Conservation (phyloP, 2,888 invertebrate species). For the Pachydiplax longipennis region DNA sequence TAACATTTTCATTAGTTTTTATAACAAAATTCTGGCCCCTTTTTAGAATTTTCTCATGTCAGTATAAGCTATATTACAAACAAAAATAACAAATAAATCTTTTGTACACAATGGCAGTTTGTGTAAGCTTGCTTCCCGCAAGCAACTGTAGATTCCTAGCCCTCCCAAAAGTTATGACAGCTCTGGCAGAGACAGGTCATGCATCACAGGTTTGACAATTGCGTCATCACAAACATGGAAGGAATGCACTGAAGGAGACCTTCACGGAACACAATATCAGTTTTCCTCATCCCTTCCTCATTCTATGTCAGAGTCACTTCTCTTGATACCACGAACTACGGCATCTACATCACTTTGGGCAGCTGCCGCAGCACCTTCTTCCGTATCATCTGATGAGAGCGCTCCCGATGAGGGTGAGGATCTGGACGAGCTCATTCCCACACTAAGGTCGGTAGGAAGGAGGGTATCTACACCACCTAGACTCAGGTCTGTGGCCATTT, state of each 20-base stretch:
- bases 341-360: neutral
- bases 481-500: constrained; percentile 30
- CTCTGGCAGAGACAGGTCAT: constrained; percentile 27
- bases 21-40: constrained; percentile 40
- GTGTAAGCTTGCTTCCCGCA: constrained; percentile 2
- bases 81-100: constrained; percentile 39
- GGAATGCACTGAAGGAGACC: neutral
- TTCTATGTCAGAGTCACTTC: constrained; percentile 33
- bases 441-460: constrained; percentile 20
- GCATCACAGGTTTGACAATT: constrained; percentile 39
- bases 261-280: neutral
- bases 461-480: constrained; percentile 23
- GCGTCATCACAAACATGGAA: constrained; percentile 26
- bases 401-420: constrained; percentile 15
- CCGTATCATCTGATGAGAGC: constrained; percentile 2
- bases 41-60: constrained; percentile 31
- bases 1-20: constrained; percentile 43
- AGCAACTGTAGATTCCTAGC: constrained; percentile 16
- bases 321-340: neutral
- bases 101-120: constrained; percentile 44
- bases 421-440: constrained; percentile 10
- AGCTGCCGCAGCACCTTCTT: neutral
- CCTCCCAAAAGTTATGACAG: constrained; percentile 33
- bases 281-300: neutral
- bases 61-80: constrained; percentile 45